Conservation (phyloP, 2,113 vertebrate genomes). For the Mus spicilegus region DNA sequence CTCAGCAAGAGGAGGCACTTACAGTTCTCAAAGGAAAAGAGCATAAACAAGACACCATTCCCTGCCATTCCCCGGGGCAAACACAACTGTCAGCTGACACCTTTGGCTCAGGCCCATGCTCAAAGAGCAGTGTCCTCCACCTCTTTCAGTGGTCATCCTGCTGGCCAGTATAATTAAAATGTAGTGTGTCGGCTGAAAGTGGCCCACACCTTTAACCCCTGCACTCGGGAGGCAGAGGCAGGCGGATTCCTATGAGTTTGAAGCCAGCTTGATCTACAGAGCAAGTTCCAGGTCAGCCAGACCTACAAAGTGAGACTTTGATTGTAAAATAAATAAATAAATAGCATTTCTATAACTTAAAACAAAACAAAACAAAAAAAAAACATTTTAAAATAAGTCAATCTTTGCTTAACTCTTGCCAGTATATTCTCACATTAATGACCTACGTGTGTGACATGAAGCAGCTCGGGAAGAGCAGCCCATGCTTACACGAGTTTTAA, state of each 20-base stretch:
- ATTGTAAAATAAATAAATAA: not conserved
- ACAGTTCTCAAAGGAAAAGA: slow-evolving; percentile 23
- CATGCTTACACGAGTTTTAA: not conserved
- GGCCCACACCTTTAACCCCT: not conserved
- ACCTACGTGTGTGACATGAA: not conserved
- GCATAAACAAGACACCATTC: slow-evolving; percentile 11
- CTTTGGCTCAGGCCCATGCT: not conserved
- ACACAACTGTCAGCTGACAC: not conserved
- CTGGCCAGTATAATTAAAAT: slow-evolving; percentile 49
- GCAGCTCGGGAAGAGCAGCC: not conserved
- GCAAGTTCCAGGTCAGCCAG: not conserved
- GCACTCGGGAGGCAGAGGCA: not conserved
- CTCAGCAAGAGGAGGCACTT: not conserved
- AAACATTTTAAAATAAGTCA: not conserved
- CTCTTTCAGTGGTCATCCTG: slow-evolving; percentile 19
- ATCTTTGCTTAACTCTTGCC: slow-evolving; percentile 53
- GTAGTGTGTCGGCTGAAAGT: not conserved
- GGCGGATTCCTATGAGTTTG: not conserved
- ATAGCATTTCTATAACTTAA: not conserved
- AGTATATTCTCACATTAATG: not conserved
- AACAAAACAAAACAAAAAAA: not conserved
- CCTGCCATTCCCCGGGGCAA: not conserved
- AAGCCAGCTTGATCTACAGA: not conserved
- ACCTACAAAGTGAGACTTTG: not conserved
- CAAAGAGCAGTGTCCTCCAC: not conserved